phyloP scores from a whole-genome alignment of 2,888 invertebrate species.

The Nipponacmea schrenckii region DNA sequence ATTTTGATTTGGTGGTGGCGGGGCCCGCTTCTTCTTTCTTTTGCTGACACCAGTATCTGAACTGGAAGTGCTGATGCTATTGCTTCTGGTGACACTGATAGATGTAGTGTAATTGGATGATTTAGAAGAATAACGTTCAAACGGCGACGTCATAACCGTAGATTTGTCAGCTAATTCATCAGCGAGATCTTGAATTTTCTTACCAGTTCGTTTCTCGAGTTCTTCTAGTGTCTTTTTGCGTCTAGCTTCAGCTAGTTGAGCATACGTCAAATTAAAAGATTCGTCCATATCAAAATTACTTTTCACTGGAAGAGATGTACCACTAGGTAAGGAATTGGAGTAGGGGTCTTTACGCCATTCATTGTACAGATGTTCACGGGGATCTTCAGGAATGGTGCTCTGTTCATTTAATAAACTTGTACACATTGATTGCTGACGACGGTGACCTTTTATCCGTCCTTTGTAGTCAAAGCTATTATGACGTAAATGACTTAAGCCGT shows the following conservation, averaged over 20 bases:
- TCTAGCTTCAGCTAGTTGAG: conserved; percentile 55
- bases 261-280: conserved; percentile 56
- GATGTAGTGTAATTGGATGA: conserved; percentile 23
- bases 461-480: conserved; percentile 5
- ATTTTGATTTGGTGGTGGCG: conserved; percentile 42
- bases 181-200: conserved; percentile 43
- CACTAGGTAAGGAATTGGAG: conserved; percentile 40
- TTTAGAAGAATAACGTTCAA: conserved; percentile 30
- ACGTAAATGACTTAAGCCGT: neutral
- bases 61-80: conserved; percentile 44
- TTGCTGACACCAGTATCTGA: conserved; percentile 44
- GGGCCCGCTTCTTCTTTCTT: conserved; percentile 53
- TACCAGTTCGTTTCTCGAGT: conserved; percentile 48
- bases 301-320: conserved; percentile 52
- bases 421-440: conserved; percentile 46
- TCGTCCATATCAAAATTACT: conserved; percentile 55
- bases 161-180: conserved; percentile 43
- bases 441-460: conserved; percentile 32
- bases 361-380: conserved; percentile 44
- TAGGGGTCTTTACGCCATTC: conserved; percentile 38
- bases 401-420: conserved; percentile 39
- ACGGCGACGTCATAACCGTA: conserved; percentile 34
- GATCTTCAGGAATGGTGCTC: conserved; percentile 52
- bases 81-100: conserved; percentile 35
- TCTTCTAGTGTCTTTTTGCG: conserved; percentile 48